Conservation (phyloP, 2,888 invertebrate species). For the Syrphus vitripennis region DNA sequence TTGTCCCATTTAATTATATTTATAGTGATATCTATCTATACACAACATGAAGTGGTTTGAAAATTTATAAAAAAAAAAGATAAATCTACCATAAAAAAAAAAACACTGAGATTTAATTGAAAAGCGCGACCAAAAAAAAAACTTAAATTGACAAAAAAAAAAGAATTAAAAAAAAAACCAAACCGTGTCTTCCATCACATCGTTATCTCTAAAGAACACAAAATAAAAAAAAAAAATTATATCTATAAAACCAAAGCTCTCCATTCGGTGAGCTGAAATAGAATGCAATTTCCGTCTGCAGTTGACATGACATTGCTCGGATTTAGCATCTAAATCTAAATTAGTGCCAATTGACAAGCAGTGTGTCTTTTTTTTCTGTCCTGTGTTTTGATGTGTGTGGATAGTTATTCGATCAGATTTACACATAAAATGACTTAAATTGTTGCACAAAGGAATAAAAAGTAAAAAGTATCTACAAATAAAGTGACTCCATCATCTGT, state of each 20-base stretch:
- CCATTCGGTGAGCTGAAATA: constrained; percentile 38
- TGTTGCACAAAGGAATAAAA: constrained; percentile 44
- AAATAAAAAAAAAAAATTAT: background rate
- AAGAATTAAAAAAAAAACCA: background rate
- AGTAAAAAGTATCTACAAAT: background rate
- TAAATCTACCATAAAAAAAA: background rate
- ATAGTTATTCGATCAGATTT: constrained; percentile 43
- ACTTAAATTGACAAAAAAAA: background rate
- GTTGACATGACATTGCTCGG: constrained; percentile 35
- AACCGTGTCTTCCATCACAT: constrained; percentile 25
- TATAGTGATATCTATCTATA: constrained; percentile 44
- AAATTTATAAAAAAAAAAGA: constrained; percentile 8
- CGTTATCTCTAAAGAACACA: constrained; percentile 29
- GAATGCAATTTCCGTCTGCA: constrained; percentile 61
- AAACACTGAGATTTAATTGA: constrained; percentile 15
- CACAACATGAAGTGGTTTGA: constrained; percentile 30
- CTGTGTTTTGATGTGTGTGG: constrained; percentile 29
- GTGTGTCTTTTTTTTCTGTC: background rate
- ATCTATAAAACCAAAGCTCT: constrained; percentile 23
- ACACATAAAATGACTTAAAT: constrained; percentile 59
- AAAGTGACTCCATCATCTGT: constrained; percentile 47
- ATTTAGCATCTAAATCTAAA: constrained; percentile 54
- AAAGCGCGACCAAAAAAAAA: constrained; percentile 12
- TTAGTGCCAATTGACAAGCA: constrained; percentile 58
- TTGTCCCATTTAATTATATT: constrained; percentile 55